Evolutionary conservation across 2,888 invertebrate species (phyloP), one percentile per base, ranked within the genome.

Genomic region (Drosophila bunnanda): DNA sequence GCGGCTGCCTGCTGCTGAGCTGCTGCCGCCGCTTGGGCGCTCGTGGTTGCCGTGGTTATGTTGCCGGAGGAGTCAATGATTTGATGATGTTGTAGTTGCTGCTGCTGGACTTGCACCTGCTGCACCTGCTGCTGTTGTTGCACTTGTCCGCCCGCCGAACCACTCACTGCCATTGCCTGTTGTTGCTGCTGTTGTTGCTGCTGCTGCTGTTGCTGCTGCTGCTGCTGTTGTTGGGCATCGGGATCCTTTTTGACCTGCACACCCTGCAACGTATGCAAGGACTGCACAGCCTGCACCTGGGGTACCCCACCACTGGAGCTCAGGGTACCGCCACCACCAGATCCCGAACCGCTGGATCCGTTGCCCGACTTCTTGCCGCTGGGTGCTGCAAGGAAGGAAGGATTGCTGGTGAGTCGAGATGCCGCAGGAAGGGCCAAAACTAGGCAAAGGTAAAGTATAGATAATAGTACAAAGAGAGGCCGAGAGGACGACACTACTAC

Each of bases 241-340:
- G 93, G 92, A 86, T 92, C 92, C 85, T 93, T 93, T 75, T 92
- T 92, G 15, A 92, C 92, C 78, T 92, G 92, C 36, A 92, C 92
- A 25, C 92, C 89, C 72, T 92, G 92, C 66, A 92, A 61, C 6
- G 92, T 92, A 61, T 92, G 92, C 64, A 92, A 66, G 34, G 92
- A 91, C 81, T 92, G 91, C 72, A 92, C 92, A 22, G 92, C 83
- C 77, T 92, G 92, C 61, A 92, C 92, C 66, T 91, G 92, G 15
- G 92, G 92, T 72, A 91, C 89, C 41, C 80, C 89, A 41, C 75
- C 70, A 39, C 82, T 80, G 12, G 80, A 59, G 57, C 56, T 77
- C 30, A 85, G 13, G 2, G 74, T 52, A 7, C 74, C 77, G 50
- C 68, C 77, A 61, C 74, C 80, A 22, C 75, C 75, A 34, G 82